phyloP scores from a whole-genome alignment of 2,888 invertebrate genomes.

The Pachymerium ferrugineum region DNA sequence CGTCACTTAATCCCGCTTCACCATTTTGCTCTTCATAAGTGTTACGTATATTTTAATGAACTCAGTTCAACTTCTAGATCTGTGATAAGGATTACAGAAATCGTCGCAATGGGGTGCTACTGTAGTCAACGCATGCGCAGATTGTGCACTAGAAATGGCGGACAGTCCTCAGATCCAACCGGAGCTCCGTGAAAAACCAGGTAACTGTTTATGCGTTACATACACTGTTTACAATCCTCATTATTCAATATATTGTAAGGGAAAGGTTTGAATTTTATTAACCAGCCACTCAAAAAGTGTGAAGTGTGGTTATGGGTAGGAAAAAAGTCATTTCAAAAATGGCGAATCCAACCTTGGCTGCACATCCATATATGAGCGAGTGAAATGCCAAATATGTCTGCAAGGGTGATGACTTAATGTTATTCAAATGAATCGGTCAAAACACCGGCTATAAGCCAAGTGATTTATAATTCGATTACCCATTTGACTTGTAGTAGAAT shows the following conservation, averaged over 20 bases:
- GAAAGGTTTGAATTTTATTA: too few relatives aligned
- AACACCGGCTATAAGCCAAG: background rate
- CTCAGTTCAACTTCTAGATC: too few relatives aligned
- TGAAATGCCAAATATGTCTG: slow-evolving; percentile 13
- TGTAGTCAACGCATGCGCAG: slow-evolving; percentile 1
- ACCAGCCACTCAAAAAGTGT: too few relatives aligned
- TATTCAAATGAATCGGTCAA: background rate
- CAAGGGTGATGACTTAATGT: slow-evolving; percentile 2
- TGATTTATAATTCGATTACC: too few relatives aligned
- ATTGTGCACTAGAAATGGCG: slow-evolving; percentile 7
- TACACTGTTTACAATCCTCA: too few relatives aligned
- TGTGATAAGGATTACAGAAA: too few relatives aligned
- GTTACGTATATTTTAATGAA: too few relatives aligned
- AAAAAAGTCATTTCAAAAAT: background rate
- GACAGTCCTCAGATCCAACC: slow-evolving; percentile 29
- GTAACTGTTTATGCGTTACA: background rate
- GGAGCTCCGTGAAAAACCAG: slow-evolving; percentile 23
- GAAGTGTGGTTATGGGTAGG: too few relatives aligned
- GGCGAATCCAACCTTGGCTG: slow-evolving; percentile 8
- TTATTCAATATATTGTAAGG: too few relatives aligned
- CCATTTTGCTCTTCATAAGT: too few relatives aligned
- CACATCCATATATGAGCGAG: slow-evolving; percentile 9
- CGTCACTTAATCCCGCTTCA: too few relatives aligned
- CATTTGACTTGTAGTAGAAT: too few relatives aligned
- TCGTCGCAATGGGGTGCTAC: background rate